Evolutionary conservation across 2,797 vertebrate genomes (phyloP).

Genomic region (Lepidocolaptes lacrymiger): DNA sequence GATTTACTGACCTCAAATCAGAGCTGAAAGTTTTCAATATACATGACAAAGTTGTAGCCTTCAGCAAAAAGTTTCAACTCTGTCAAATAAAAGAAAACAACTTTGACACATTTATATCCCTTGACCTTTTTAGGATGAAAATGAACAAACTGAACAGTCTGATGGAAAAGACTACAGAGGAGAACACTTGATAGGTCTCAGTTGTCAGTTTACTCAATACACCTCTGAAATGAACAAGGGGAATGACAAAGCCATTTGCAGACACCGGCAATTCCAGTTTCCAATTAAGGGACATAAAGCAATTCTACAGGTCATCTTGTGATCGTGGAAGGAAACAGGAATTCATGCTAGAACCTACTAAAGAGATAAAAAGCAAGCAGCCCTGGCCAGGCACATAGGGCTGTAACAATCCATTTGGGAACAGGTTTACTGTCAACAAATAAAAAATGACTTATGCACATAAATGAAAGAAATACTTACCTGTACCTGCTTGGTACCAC

Average conservation of each 20-base stretch:
- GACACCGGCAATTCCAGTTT: not conserved
- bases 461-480: not conserved
- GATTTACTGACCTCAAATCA: constrained; percentile 9
- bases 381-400: not conserved
- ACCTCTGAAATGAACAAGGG: not conserved
- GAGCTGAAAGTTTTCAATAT: not conserved
- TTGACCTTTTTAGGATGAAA: not conserved
- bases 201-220: not conserved
- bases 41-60: not conserved
- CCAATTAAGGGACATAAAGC: not conserved
- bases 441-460: not conserved
- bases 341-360: not conserved
- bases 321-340: not conserved
- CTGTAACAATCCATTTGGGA: not conserved
- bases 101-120: not conserved
- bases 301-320: not conserved
- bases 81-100: constrained; percentile 16
- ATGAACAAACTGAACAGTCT: not conserved
- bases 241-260: not conserved
- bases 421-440: not conserved
- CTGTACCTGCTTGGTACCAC: not conserved
- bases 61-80: constrained; percentile 18
- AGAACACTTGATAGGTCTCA: not conserved
- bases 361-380: not conserved
- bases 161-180: not conserved